Conservation (phyloP, 2,888 invertebrate genomes). For the Macrostomum cliftonense region DNA sequence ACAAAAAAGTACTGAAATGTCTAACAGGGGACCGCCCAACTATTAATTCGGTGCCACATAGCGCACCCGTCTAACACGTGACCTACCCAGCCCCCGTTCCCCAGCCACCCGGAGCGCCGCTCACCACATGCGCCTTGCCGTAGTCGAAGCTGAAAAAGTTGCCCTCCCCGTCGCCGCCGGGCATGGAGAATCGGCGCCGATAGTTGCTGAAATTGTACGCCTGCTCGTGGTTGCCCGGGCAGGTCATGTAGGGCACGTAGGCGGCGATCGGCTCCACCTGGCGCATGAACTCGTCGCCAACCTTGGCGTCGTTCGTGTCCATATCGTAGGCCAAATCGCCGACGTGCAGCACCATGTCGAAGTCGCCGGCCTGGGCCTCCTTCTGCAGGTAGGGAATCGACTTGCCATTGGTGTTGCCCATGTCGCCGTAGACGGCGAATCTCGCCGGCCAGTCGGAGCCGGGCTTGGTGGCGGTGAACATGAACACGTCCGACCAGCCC, state of each 20-base stretch:
- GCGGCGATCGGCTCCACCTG: conserved; percentile 72
- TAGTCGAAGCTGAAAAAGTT: conserved; percentile 43
- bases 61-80: too few species aligned
- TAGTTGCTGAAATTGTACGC: conserved; percentile 77
- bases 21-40: too few species aligned
- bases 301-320: conserved; percentile 55
- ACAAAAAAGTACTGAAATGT: too few species aligned
- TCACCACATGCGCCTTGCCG: conserved; percentile 42
- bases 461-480: conserved; percentile 1
- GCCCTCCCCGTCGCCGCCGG: conserved; percentile 41
- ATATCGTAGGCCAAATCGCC: conserved; percentile 85
- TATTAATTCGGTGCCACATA: too few species aligned
- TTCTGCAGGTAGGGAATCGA: conserved; percentile 5
- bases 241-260: conserved; percentile 60
- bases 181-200: conserved; percentile 69
- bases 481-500: conserved; percentile 6
- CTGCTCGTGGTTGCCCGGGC: conserved; percentile 71
- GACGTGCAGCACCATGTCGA: conserved; percentile 10
- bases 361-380: conserved; percentile 1
- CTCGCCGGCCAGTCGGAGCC: conserved; percentile 7
- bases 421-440: conserved; percentile 6
- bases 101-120: too few species aligned
- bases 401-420: conserved; percentile 7
- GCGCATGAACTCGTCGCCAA: conserved; percentile 76
- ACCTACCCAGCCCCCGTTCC: too few species aligned